A percentile compares a stretch with the other conserved stretches of the same genome.
Conservation (phyloP, 2,797 vertebrate species). For the Gambelia wislizenii region DNA sequence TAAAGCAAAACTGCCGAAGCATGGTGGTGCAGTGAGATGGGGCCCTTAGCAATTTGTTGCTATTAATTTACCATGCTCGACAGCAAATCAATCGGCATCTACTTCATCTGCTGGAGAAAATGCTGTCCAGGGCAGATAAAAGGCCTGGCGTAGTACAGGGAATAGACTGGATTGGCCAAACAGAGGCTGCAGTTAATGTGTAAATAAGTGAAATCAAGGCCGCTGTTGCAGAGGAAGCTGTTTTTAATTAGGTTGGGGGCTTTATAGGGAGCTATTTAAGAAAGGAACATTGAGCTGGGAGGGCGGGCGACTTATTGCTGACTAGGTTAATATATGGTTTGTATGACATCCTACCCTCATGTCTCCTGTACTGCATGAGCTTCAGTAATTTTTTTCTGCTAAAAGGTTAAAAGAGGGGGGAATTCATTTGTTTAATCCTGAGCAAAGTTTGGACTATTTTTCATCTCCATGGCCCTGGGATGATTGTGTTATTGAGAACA, state of each 20-base stretch:
- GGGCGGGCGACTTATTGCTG: slow-evolving; percentile 75
- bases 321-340: slow-evolving; percentile 69
- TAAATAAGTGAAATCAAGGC: slow-evolving; percentile 89
- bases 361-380: slow-evolving; percentile 59
- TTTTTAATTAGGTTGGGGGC: slow-evolving; percentile 85
- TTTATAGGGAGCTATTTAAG: slow-evolving; percentile 80
- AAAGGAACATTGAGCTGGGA: slow-evolving; percentile 70
- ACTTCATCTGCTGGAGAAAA: slow-evolving; percentile 88
- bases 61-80: slow-evolving; percentile 91
- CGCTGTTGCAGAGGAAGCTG: slow-evolving; percentile 81
- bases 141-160: slow-evolving; percentile 77
- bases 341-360: slow-evolving; percentile 61
- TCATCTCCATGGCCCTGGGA: slow-evolving; percentile 31
- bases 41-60: slow-evolving; percentile 90
- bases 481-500: background rate
- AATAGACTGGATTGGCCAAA: slow-evolving; percentile 83
- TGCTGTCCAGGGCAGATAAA: slow-evolving; percentile 88
- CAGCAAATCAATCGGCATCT: slow-evolving; percentile 89
- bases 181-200: slow-evolving; percentile 84
- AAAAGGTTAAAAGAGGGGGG: slow-evolving; percentile 39
- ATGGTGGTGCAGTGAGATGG: slow-evolving; percentile 85
- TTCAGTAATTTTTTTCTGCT: slow-evolving; percentile 73
- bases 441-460: slow-evolving; percentile 50
- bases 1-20: slow-evolving; percentile 88
- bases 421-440: slow-evolving; percentile 73